phyloP scores from a whole-genome alignment of 2,797 vertebrate species.

The Pteropus rufus region DNA sequence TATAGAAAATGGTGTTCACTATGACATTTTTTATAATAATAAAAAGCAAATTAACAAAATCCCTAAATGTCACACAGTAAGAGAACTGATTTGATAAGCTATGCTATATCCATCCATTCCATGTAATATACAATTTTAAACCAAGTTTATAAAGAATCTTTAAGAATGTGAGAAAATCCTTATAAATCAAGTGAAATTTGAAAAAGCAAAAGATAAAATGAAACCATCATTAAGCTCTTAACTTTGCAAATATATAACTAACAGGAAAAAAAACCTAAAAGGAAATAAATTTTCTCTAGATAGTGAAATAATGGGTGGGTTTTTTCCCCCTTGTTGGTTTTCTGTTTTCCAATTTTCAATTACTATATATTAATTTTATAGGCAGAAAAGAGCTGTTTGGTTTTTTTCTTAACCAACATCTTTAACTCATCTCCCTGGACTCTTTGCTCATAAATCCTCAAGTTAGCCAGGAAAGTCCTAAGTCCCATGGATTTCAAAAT shows the following conservation, averaged over 20 bases:
- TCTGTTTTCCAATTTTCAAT: slow-evolving; percentile 6
- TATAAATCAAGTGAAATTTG: not conserved
- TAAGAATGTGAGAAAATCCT: not conserved
- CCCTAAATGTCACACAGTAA: not conserved
- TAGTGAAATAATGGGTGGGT: not conserved
- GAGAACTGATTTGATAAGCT: not conserved
- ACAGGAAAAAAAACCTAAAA: not conserved
- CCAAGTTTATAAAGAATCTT: not conserved
- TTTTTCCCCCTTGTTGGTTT: not conserved
- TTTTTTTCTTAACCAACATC: not conserved
- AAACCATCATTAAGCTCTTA: slow-evolving; percentile 33
- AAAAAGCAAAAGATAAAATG: slow-evolving; percentile 12
- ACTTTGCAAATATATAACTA: not conserved
- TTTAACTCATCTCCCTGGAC: slow-evolving; percentile 1
- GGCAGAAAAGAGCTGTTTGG: not conserved
- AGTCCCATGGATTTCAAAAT: slow-evolving; percentile 26
- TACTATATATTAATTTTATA: slow-evolving; percentile 23
- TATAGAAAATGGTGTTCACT: not conserved
- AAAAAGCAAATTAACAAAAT: slow-evolving; percentile 55
- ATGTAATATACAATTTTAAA: slow-evolving; percentile 28
- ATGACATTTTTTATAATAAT: not conserved
- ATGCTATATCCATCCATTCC: not conserved
- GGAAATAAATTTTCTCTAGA: slow-evolving; percentile 42
- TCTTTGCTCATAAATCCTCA: not conserved
- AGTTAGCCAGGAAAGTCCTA: not conserved